Base-by-base conservation (phyloP, 2,888 invertebrate genomes). In the Strigamia transsilvanica region DNA sequence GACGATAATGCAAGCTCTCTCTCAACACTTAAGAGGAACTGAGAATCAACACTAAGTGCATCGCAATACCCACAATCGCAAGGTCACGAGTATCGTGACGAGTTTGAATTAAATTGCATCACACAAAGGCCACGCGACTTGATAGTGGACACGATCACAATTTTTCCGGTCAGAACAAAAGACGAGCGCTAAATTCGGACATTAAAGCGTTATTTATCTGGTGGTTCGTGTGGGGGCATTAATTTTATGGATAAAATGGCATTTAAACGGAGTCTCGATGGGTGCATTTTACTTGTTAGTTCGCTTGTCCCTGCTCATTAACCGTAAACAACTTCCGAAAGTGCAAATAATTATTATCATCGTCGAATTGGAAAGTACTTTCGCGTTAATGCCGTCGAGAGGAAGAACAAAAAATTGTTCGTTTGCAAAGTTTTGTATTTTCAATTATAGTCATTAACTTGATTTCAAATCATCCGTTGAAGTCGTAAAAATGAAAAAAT, bases 31-130 rank as follows among this genome's bases (percentile, higher is more conserved):
- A 61, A 21, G 12, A 61, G 18, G 23, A 46, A 46, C 15, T 13
- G 61, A 61, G 18, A 61, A 61, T 61, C 61, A 61, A 23, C 61
- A 61, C 61, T 10, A 61, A 61, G 61, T 61, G 61, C 61, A n/a
- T 12, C 10, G 61, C 61, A 18, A 23, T 61, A 15, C 6, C 6
- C 3, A 6, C 38, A 38, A 38, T 38, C 38, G 38, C 38, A 38
- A 38, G 10, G 38, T 38, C 38, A 38, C 38, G 38, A 38, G 38
- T 6, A 7, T 38, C 38, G 38, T 38, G 6, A 38, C 9, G 38
- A 38, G 38, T 38, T 38, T 38, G 6, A 38, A 38, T 38, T 38
- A 38, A 38, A 38, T 38, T 38, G 27, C n/a, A 61, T 23, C 2
- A 61, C 61, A 23, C 61, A 21, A 56, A 56, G 27, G 27, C 27